phyloP scores from a whole-genome alignment of 2,113 vertebrate genomes.

The Ophiodon elongatus region DNA sequence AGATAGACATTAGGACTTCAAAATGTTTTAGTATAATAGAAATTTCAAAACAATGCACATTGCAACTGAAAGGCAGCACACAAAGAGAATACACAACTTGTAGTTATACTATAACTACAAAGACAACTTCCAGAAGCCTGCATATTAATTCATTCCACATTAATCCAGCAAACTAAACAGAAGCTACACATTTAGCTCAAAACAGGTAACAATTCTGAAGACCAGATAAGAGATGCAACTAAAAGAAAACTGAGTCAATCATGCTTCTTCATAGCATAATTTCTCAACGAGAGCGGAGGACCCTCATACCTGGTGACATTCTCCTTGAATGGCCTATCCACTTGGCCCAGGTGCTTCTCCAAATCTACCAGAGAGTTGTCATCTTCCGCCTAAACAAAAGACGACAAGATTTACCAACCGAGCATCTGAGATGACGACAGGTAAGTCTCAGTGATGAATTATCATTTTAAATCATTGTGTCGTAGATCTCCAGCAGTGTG shows the following conservation, averaged over 20 bases:
- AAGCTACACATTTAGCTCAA: neutral
- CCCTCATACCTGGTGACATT: constrained; percentile 89
- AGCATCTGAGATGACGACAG: neutral
- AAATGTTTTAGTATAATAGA: neutral
- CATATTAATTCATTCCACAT: neutral
- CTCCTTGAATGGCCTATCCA: constrained; percentile 95
- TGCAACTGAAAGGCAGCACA: neutral
- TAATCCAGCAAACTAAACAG: neutral
- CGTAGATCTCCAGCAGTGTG: constrained; percentile 7
- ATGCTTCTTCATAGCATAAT: neutral
- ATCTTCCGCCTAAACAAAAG: constrained; percentile 88
- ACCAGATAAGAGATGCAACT: neutral
- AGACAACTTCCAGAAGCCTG: neutral
- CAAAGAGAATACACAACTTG: neutral
- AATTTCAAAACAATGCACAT: neutral
- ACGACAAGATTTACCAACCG: constrained; percentile 1
- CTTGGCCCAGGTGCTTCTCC: constrained; percentile 88
- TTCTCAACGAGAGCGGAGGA: neutral
- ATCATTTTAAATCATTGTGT: neutral
- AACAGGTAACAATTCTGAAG: neutral
- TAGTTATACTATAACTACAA: neutral
- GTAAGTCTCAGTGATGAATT: neutral
- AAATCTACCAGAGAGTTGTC: constrained; percentile 88
- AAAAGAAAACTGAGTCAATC: neutral
- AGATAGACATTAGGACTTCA: neutral